Base-by-base conservation (phyloP, 2,113 vertebrate species). In the Trogon melanurus region DNA sequence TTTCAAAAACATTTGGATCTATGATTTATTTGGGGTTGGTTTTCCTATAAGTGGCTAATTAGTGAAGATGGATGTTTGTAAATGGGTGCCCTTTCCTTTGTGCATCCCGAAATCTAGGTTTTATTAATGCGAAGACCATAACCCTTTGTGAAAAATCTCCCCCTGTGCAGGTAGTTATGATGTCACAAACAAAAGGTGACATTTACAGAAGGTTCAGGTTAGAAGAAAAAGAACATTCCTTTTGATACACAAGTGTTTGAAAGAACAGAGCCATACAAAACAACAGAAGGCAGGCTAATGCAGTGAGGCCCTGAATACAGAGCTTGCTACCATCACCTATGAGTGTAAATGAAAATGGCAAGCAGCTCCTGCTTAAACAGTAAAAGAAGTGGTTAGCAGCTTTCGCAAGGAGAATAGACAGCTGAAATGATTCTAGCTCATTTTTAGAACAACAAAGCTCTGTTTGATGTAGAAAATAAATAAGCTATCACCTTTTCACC, bases 321-420 rank as follows among this genome's bases (percentile, higher is more conserved):
- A 92, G 15, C 64, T 82, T 76, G 13, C n/a, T 75, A 23, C 48
- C 34, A 51, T 79, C 66, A 58, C 20, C 7, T 38, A 6, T 60
- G 44, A 89, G 20, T 47, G 36, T 36, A 85, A 89, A 89, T 85
- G 61, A 76, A 95, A 95, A 89, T 18, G 74, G 58, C 36, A 91
- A 91, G 26, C 29, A 85, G 69, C 17, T 93, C 74, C 71, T 70
- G 48, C 64, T 91, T 83, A 60, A 78, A 45, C 6, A 82, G 47
- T 48, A 85, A n/a, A 78, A 88, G 23, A 91, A 95, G 25, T 62
- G n/a, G n/a, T 91, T 90, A 70, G 47, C 27, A 79, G 58, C 50
- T 88, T 85, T 94, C 71, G 62, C 21, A 34, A 34, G 29, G 16
- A 89, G n/a, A 79, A 93, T 73, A 73, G 88, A 79, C 4, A 91